phyloP scores from a whole-genome alignment of 2,113 vertebrate species.

The Sceloporus undulatus region DNA sequence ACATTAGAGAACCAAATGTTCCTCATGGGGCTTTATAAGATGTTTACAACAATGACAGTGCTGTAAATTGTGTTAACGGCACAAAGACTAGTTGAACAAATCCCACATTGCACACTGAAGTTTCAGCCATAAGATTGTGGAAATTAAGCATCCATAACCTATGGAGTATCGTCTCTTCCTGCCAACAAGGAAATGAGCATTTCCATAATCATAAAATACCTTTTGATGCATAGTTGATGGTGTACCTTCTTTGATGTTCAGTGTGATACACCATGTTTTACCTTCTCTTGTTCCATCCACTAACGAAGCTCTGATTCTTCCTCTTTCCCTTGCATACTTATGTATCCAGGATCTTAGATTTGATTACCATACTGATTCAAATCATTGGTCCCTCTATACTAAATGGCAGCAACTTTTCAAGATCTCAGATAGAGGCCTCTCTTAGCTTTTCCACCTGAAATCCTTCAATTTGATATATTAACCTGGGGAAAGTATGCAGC shows the following conservation, averaged over 20 bases:
- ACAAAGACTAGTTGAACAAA: not conserved
- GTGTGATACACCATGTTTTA: not conserved
- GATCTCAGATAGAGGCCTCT: not conserved
- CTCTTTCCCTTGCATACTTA: not conserved
- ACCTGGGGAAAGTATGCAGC: not conserved
- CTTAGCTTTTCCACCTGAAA: not conserved
- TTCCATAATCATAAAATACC: not conserved
- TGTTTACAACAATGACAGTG: not conserved
- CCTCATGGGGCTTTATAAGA: not conserved
- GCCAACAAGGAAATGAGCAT: not conserved
- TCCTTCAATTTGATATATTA: not conserved
- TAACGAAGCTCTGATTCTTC: not conserved
- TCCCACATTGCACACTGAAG: not conserved
- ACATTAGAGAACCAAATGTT: too few relatives aligned
- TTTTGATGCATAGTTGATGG: not conserved
- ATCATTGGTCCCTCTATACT: not conserved
- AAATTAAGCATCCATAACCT: not conserved
- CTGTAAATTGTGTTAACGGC: too few relatives aligned
- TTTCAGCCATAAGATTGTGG: not conserved
- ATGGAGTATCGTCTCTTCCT: too few relatives aligned
- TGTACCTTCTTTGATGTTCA: not conserved
- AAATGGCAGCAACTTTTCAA: not conserved
- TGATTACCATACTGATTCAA: not conserved
- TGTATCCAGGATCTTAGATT: not conserved
- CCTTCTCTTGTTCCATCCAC: not conserved